A percentile compares a stretch with the other conserved stretches of the same genome.
phyloP scores from a whole-genome alignment of 1,140 invertebrate genomes.

The Ephestia elutella region DNA sequence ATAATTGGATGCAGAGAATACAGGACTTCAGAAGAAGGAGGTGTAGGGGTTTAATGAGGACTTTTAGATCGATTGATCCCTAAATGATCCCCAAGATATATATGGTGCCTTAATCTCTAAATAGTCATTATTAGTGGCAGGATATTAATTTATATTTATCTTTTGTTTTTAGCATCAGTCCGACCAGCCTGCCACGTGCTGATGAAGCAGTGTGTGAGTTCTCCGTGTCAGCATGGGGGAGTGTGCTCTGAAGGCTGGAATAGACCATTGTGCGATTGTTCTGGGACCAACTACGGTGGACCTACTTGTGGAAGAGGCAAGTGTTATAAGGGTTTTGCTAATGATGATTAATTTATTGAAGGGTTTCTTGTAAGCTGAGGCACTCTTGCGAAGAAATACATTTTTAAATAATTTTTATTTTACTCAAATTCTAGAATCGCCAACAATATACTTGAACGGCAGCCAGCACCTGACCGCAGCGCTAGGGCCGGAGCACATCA shows the following conservation, averaged over 20 bases:
- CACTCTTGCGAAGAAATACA: too few relatives aligned
- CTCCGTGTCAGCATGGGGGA: slow-evolving; percentile 94
- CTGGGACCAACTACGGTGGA: slow-evolving; percentile 90
- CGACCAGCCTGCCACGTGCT: slow-evolving; percentile 89
- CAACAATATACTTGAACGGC: slow-evolving; percentile 91
- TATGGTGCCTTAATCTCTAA: too few relatives aligned
- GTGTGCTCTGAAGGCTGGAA: slow-evolving; percentile 96
- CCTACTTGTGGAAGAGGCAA: slow-evolving; percentile 92
- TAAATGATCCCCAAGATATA: too few relatives aligned
- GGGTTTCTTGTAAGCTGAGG: too few relatives aligned
- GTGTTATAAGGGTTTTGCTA: slow-evolving; percentile 2
- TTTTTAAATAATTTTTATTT: too few relatives aligned
- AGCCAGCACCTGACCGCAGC: slow-evolving; percentile 88
- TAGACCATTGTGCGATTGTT: slow-evolving; percentile 96
- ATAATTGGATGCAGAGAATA: too few relatives aligned
- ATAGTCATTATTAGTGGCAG: too few relatives aligned
- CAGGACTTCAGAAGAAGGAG: too few relatives aligned
- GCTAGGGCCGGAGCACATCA: slow-evolving; percentile 86
- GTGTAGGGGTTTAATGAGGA: too few relatives aligned
- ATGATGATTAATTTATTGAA: too few relatives aligned
- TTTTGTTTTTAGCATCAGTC: slow-evolving; percentile 80
- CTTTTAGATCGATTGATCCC: too few relatives aligned
- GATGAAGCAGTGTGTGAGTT: slow-evolving; percentile 84
- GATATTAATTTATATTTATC: too few relatives aligned
- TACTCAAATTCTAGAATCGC: slow-evolving; percentile 79